These are phyloP conservation scores for Okamejei kenojei DNA, from an alignment of 2,797 vertebrate genomes.

Conservation along the genomic window DNA sequence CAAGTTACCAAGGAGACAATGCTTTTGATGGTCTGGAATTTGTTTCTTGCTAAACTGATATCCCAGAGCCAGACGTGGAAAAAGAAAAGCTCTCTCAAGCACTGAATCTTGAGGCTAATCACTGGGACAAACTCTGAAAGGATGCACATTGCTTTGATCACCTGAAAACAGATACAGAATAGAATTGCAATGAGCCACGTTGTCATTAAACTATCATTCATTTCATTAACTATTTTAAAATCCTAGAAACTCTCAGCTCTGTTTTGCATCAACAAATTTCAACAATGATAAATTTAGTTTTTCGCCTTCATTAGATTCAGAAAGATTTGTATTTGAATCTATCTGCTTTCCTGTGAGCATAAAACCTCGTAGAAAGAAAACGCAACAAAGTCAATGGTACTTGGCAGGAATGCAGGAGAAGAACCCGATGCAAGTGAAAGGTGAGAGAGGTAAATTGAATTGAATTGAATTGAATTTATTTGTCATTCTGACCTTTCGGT, in stretches of 20 bases:
- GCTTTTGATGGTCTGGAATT: slow-evolving; percentile 25
- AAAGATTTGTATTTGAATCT: too few relatives aligned
- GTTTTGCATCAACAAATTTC: neutral
- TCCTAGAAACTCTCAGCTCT: neutral
- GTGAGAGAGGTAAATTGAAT: too few relatives aligned
- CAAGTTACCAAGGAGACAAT: slow-evolving; percentile 13
- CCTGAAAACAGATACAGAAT: neutral
- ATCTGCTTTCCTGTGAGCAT: too few relatives aligned
- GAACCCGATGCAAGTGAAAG: too few relatives aligned
- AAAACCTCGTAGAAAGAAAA: too few relatives aligned
- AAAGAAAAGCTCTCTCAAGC: slow-evolving; percentile 2
- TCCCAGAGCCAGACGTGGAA: slow-evolving; percentile 14
- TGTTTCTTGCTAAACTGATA: slow-evolving; percentile 28
- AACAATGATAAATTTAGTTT: neutral
- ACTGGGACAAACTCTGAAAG: neutral
- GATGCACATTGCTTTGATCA: slow-evolving; percentile 12
- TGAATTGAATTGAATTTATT: too few relatives aligned
- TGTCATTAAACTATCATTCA: neutral
- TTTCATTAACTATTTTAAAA: neutral
- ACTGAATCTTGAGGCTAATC: neutral
- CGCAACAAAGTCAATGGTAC: too few relatives aligned
- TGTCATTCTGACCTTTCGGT: too few relatives aligned
- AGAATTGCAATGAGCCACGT: neutral
- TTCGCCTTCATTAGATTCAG: too few relatives aligned
- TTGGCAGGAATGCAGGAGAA: too few relatives aligned